Evolutionary conservation across 1,140 invertebrate species (phyloP).

Genomic region (Atopsyche davidsoni): DNA sequence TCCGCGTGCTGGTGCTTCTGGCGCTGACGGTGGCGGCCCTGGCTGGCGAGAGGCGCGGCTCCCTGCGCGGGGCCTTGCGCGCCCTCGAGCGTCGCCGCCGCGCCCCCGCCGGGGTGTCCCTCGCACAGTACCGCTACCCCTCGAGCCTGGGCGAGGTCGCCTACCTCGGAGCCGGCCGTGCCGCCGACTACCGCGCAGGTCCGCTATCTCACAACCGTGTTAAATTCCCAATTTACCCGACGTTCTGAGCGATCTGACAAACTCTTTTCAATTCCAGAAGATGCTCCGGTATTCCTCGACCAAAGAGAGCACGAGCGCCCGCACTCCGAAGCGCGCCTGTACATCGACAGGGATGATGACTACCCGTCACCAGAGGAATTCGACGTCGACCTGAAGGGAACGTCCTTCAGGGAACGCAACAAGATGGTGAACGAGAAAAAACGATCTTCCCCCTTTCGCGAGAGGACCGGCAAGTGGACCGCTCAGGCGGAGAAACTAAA

Average conservation of each 20-base stretch:
- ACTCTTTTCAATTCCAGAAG: conserved; percentile 13
- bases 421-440: conserved; percentile 19
- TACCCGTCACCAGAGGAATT: conserved; percentile 18
- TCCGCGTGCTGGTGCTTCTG: conserved; percentile 29
- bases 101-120: conserved; percentile 33
- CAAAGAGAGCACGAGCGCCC: conserved; percentile 8
- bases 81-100: conserved; percentile 44
- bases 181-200: conserved; percentile 21
- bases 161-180: too few relatives aligned
- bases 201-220: too few relatives aligned
- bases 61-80: conserved; percentile 42
- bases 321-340: conserved; percentile 3
- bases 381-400: conserved; percentile 14
- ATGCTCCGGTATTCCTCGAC: conserved; percentile 16
- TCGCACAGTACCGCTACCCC: conserved; percentile 30
- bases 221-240: neutral
- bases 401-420: conserved; percentile 22
- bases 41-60: conserved; percentile 33
- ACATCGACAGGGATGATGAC: conserved; percentile 21
- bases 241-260: neutral
- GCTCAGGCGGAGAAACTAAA: conserved; percentile 51
- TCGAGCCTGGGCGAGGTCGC: too few relatives aligned
- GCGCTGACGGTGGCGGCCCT: conserved; percentile 35
- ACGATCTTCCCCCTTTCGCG: conserved; percentile 48
- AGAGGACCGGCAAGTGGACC: conserved; percentile 38